phyloP scores from a whole-genome alignment of 2,797 vertebrate genomes.

The Clamator glandarius region DNA sequence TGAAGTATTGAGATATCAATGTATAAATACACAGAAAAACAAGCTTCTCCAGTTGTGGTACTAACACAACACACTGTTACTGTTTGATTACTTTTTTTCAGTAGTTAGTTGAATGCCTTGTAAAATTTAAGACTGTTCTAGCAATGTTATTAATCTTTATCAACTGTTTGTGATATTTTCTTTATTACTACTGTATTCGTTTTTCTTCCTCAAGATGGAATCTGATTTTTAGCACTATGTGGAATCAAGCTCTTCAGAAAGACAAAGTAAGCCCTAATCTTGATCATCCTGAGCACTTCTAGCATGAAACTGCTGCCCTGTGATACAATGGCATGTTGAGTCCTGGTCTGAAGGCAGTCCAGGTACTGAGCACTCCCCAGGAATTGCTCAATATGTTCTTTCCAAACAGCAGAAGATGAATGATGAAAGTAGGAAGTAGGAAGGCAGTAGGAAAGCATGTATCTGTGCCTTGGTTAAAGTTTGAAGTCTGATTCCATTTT shows the following conservation, averaged over 20 bases:
- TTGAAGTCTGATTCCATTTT: background rate
- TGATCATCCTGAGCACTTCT: background rate
- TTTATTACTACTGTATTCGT: background rate
- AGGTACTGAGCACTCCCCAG: background rate
- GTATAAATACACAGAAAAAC: background rate
- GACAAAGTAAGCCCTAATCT: background rate
- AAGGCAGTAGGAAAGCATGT: background rate
- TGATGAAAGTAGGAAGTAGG: background rate
- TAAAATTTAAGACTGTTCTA: background rate
- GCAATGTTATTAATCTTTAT: background rate
- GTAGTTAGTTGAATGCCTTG: background rate
- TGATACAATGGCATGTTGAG: background rate
- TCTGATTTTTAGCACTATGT: background rate
- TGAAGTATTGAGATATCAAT: background rate
- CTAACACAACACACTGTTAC: background rate
- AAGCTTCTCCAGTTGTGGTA: background rate
- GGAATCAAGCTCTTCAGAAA: background rate
- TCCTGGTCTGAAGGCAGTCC: background rate
- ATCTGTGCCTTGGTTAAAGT: background rate
- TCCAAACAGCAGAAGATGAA: background rate
- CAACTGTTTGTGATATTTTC: background rate
- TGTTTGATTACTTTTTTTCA: background rate
- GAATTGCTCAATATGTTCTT: background rate
- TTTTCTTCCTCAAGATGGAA: background rate
- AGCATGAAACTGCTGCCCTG: background rate